Percentiles rank a stretch among this genome's conserved stretches.
These are phyloP conservation scores for Uropetala carovei DNA, from an alignment of 2,888 invertebrate species.

Conservation along the genomic window DNA sequence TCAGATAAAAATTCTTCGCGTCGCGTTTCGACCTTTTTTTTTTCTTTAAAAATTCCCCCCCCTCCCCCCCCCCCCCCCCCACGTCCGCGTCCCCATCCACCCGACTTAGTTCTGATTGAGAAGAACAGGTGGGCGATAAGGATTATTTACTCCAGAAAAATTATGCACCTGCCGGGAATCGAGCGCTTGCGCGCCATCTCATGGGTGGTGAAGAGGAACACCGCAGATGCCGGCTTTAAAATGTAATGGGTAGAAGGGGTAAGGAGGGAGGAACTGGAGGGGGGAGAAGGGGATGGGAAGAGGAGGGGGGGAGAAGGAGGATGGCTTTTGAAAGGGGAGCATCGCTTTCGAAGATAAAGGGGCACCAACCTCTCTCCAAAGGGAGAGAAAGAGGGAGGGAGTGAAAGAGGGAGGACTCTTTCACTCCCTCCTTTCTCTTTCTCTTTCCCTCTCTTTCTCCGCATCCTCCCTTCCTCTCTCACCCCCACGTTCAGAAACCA, in stretches of 20 bases:
- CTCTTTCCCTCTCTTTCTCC: too few relatives aligned
- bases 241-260: neutral
- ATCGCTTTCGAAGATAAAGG: slow-evolving; percentile 1
- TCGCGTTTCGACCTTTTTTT: neutral
- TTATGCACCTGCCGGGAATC: slow-evolving; percentile 11
- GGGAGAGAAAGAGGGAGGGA: neutral
- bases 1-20: neutral
- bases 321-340: neutral
- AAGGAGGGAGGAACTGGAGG: too few relatives aligned
- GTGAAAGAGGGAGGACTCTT: neutral
- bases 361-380: neutral
- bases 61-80: neutral
- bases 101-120: neutral
- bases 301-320: neutral
- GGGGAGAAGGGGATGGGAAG: neutral
- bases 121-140: slow-evolving; percentile 2
- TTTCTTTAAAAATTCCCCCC: neutral
- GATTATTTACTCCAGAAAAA: neutral
- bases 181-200: neutral
- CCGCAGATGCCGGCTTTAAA: neutral
- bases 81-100: neutral
- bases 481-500: neutral
- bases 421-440: too few relatives aligned
- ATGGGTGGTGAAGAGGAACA: slow-evolving; percentile 14
- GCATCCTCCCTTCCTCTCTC: neutral